Conservation (phyloP, 2,113 vertebrate genomes). For the Holacanthus passer region DNA sequence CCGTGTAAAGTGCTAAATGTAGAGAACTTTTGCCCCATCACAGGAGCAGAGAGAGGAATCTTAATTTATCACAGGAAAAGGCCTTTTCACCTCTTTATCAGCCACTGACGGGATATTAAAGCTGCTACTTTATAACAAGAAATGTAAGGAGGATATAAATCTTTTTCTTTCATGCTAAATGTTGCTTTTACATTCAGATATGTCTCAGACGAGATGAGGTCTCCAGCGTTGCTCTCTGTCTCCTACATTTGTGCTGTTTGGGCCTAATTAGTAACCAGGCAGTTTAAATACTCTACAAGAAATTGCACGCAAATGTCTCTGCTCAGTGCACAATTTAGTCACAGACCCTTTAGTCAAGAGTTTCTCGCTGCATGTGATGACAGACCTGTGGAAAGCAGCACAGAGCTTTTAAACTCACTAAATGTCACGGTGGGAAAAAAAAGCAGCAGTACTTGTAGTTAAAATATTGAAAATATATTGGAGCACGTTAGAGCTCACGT, state of each 20-base stretch:
- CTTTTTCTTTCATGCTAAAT: slow-evolving; percentile 27
- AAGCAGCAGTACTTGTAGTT: not conserved
- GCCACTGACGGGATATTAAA: slow-evolving; percentile 25
- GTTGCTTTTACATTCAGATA: slow-evolving; percentile 37
- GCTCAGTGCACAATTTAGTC: slow-evolving; percentile 4
- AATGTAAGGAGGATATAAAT: slow-evolving; percentile 35
- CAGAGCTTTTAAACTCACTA: not conserved
- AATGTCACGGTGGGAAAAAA: not conserved
- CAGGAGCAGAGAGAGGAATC: slow-evolving; percentile 54
- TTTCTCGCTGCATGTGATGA: slow-evolving; percentile 12
- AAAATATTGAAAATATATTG: not conserved
- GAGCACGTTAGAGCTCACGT: not conserved
- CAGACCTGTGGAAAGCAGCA: not conserved
- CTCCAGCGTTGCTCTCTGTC: not conserved
- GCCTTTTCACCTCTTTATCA: slow-evolving; percentile 60
- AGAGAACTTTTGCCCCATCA: slow-evolving; percentile 38
- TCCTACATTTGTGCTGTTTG: not conserved
- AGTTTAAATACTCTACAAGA: not conserved
- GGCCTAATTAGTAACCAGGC: slow-evolving; percentile 9
- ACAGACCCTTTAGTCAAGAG: not conserved
- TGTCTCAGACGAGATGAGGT: slow-evolving; percentile 23
- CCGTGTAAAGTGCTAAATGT: slow-evolving; percentile 61
- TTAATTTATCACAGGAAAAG: slow-evolving; percentile 66
- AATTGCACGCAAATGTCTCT: slow-evolving; percentile 15
- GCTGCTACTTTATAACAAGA: slow-evolving; percentile 23